Base-by-base conservation (phyloP, 2,888 invertebrate species). In the Tupiocoris notatus region DNA sequence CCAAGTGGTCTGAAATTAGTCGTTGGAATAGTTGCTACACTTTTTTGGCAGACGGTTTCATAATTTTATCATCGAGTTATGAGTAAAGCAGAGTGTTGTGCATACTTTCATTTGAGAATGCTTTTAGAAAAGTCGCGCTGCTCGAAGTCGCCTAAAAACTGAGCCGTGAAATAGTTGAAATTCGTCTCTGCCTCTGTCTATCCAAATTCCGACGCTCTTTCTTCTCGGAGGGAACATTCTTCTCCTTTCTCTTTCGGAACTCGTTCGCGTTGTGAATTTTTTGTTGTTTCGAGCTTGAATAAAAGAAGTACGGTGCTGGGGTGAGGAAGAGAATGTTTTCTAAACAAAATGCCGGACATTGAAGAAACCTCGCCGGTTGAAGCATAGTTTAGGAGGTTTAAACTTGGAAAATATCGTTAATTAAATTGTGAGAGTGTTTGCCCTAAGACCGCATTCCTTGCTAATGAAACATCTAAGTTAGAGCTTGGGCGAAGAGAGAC, bases 381-480 rank as follows among this genome's bases (percentile, higher is more conserved):
- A 70, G 59, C 70, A 70, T 70, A 70, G 70, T 70, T 70, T 22
- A 17, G 24, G 22, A 63, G 22, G 20, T 22, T 63, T 22, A 17
- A 21, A 16, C 70, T 24, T 24, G 9, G 59, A 23, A 70, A 70
- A 70, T 70, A 70, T 70, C 70, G 61, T 70, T 70, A 70, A 70
- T 70, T 70, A 70, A 70, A 70, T 70, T 70, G 70, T 70, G 70
- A 59, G 59, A 70, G 70, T 70, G 70, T 70, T 70, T 70, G 59
- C 59, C 25, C 16, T 17, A 17, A 59, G 70, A 70, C 70, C 70
- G 70, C 70, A 70, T 70, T 70, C 70, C 59, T 59, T 3, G 70
- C 70, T 70, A 70, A 70, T 70, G 70, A 70, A 70, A 70, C 70
- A 70, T 70, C 70, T 70, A 70, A 70, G 70, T 70, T 59, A 70